Percentiles rank a stretch among this genome's conserved stretches.
Evolutionary conservation across 1,140 invertebrate genomes (phyloP).

Genomic region (Orussus abietinus): DNA sequence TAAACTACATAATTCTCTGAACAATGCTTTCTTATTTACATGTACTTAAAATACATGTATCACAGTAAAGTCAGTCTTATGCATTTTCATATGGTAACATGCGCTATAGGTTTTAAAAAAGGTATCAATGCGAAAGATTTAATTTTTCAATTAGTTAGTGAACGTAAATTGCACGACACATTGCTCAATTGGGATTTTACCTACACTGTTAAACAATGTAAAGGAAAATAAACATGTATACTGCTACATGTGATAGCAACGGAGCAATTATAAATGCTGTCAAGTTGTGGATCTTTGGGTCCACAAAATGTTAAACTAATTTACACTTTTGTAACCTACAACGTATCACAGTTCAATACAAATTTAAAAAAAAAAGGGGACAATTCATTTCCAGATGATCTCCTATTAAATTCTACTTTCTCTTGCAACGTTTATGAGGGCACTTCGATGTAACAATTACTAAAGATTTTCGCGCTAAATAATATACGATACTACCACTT

Average conservation of each 20-base stretch:
- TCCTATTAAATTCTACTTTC: neutral
- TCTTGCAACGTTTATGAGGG: neutral
- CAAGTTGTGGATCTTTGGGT: neutral
- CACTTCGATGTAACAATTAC: neutral
- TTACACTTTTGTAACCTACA: neutral
- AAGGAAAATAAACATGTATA: neutral
- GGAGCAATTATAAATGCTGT: neutral
- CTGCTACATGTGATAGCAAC: neutral
- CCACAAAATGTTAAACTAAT: neutral
- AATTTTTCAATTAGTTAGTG: neutral
- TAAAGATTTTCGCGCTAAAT: conserved; percentile 1
- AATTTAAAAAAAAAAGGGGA: neutral
- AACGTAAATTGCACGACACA: conserved; percentile 1
- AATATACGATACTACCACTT: neutral
- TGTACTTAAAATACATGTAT: conserved; percentile 8
- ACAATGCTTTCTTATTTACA: too few relatives aligned
- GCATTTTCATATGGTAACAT: conserved; percentile 1
- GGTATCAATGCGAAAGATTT: neutral
- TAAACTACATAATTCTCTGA: too few relatives aligned
- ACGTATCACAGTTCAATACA: neutral
- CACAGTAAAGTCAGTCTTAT: conserved; percentile 9
- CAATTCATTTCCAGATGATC: neutral
- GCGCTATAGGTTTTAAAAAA: neutral
- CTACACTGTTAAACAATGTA: neutral
- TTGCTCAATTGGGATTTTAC: too few relatives aligned